These are phyloP conservation scores for Thunnus albacares DNA, from an alignment of 2,797 vertebrate genomes.

Conservation along the genomic window DNA sequence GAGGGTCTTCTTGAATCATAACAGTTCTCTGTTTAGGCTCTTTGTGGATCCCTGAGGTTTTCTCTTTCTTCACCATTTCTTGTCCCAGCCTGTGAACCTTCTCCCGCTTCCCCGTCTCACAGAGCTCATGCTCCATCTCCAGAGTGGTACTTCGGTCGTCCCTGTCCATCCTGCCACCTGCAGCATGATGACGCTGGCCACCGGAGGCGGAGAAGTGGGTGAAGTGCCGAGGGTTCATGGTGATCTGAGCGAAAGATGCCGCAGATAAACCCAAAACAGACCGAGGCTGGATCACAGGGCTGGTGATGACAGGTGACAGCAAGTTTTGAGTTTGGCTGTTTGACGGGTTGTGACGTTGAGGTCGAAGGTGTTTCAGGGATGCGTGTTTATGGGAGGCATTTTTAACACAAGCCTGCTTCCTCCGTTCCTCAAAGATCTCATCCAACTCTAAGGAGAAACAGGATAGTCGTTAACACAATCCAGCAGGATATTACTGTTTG, in stretches of 20 bases:
- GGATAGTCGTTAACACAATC: constrained; percentile 6
- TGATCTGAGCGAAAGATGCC: constrained; percentile 86
- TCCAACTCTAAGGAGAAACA: constrained; percentile 83
- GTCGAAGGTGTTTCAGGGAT: constrained; percentile 87
- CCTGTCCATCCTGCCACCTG: constrained; percentile 83
- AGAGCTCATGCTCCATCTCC: constrained; percentile 79
- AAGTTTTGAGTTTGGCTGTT: constrained; percentile 83
- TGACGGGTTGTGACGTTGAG: constrained; percentile 85
- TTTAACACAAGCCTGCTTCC: constrained; percentile 83
- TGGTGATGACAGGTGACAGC: constrained; percentile 85
- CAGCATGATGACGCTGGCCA: constrained; percentile 61
- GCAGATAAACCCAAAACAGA: constrained; percentile 87
- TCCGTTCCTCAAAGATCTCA: constrained; percentile 89
- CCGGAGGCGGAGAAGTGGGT: constrained; percentile 81
- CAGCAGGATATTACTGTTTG: neutral
- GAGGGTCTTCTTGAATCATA: constrained; percentile 34
- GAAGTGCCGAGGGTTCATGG: constrained; percentile 86
- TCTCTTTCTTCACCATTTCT: constrained; percentile 86
- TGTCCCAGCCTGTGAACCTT: constrained; percentile 81
- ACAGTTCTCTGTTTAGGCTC: constrained; percentile 42
- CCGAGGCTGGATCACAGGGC: constrained; percentile 86
- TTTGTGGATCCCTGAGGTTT: constrained; percentile 83
- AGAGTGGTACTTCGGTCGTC: constrained; percentile 79
- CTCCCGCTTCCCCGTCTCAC: constrained; percentile 81
- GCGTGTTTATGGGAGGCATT: constrained; percentile 75